phyloP scores from a whole-genome alignment of 1,140 invertebrate genomes.

The Formica exsecta region DNA sequence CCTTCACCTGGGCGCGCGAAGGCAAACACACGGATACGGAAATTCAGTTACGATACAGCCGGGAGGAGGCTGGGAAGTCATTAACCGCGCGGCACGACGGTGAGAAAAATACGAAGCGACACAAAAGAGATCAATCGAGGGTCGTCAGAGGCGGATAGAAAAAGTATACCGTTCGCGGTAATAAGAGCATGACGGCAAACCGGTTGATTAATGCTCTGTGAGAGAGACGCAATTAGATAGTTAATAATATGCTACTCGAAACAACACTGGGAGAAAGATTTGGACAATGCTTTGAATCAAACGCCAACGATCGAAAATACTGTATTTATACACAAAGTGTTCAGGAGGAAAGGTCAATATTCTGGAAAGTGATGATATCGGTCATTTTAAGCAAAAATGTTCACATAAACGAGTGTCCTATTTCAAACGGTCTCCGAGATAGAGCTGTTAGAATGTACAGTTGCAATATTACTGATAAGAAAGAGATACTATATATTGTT shows the following conservation, averaged over 20 bases:
- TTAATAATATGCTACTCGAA: slow-evolving; percentile 22
- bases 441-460: no score
- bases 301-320: neutral
- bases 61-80: slow-evolving; percentile 28
- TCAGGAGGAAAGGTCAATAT: no score
- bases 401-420: no score
- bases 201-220: slow-evolving; percentile 33
- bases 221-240: neutral
- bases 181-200: slow-evolving; percentile 47
- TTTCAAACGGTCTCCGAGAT: no score
- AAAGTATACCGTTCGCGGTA: slow-evolving; percentile 49
- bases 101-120: slow-evolving; percentile 50
- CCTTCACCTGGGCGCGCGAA: slow-evolving; percentile 62
- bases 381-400: no score
- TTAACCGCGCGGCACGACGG: slow-evolving; percentile 43
- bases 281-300: neutral
- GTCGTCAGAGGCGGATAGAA: slow-evolving; percentile 38
- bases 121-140: slow-evolving; percentile 57
- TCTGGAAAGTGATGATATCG: no score
- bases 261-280: slow-evolving; percentile 10
- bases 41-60: slow-evolving; percentile 20
- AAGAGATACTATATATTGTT: no score
- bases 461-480: no score
- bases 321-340: neutral
- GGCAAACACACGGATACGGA: slow-evolving; percentile 20